A percentile compares a stretch with the other conserved stretches of the same genome.
Evolutionary conservation across 2,888 invertebrate genomes (phyloP).

Genomic region (Trilocha varians): DNA sequence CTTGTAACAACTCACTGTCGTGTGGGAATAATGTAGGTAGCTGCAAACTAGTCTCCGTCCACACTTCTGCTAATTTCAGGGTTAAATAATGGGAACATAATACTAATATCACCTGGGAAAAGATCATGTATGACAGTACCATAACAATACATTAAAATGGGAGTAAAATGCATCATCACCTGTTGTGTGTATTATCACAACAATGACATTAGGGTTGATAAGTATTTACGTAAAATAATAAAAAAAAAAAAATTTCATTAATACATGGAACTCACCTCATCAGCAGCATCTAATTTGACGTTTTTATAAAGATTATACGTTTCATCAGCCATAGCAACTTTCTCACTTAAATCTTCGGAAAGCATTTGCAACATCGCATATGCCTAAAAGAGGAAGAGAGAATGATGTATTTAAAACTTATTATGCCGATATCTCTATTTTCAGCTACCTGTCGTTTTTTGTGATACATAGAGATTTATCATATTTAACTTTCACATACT

Average conservation of each 20-base stretch:
- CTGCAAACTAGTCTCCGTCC: constrained; percentile 35
- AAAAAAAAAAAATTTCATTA: background rate
- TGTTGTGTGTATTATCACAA: no score
- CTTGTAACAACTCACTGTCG: constrained; percentile 34
- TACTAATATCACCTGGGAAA: constrained; percentile 41
- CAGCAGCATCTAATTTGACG: constrained; percentile 34
- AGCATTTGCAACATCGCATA: constrained; percentile 49
- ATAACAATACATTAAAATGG: no score
- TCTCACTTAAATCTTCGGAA: constrained; percentile 42
- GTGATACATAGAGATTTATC: no score
- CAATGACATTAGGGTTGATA: no score
- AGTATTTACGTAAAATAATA: no score
- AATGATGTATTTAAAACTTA: no score
- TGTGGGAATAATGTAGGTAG: constrained; percentile 19
- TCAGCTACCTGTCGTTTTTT: no score
- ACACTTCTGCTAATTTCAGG: constrained; percentile 45
- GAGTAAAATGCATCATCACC: no score
- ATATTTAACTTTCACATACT: background rate
- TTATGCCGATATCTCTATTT: no score
- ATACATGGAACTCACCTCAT: constrained; percentile 41
- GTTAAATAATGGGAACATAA: constrained; percentile 51
- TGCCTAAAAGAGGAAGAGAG: constrained; percentile 36
- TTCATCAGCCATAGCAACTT: constrained; percentile 48
- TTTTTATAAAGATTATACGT: constrained; percentile 54
- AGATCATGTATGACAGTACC: no score